Base-by-base conservation (phyloP, 2,797 vertebrate genomes). In the Nannoperca australis region DNA sequence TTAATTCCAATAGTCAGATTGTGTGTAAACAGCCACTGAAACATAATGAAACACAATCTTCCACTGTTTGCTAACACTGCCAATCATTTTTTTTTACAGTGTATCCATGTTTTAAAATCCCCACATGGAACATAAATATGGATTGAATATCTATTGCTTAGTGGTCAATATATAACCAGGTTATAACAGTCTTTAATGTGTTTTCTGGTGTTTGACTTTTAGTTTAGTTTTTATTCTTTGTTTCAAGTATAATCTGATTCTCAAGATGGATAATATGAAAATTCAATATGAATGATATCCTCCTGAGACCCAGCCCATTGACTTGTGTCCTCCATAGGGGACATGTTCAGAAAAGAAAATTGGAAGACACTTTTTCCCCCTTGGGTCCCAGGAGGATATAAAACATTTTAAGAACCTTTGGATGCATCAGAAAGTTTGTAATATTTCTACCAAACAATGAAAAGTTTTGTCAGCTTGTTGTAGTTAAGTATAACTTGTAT, bases 1-100 rank as follows among this genome's bases (percentile, higher is more conserved):
- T 66, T 73, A 47, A 80, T 75, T 78, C 54, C 81, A 85, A 2
- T 3, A 61, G 30, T 80, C 64, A 18, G 38, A 71, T 67, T 70
- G 49, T 67, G 49, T 68, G 32, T 61, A 58, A 72, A 76, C 45
- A 79, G 53, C 55, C 79, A 0, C 15, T 24, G 51, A 66, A 71
- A 72, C 71, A 61, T 42, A 55, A 63, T 49, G 34, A 63, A 27
- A 59, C 38, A 38, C 14, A 45, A 64, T 51, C 49, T 38, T 53
- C 51, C 2, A 24, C 12, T 62, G 54, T 61, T 70, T 58, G 30
- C 3, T 18, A 34, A 51, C 63, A 40, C 69, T 47, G 64, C 6
- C 69, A 76, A 5, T 67, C 20, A 27, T 49, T 5, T 36, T 54
- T 54, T n/a, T 45, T 62, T 36, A 65, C 27, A 55, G 36, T 49